Evolutionary conservation across 2,888 invertebrate genomes (phyloP), one percentile per base, ranked within the genome.

Genomic region (Cryptocheilus praepositus): DNA sequence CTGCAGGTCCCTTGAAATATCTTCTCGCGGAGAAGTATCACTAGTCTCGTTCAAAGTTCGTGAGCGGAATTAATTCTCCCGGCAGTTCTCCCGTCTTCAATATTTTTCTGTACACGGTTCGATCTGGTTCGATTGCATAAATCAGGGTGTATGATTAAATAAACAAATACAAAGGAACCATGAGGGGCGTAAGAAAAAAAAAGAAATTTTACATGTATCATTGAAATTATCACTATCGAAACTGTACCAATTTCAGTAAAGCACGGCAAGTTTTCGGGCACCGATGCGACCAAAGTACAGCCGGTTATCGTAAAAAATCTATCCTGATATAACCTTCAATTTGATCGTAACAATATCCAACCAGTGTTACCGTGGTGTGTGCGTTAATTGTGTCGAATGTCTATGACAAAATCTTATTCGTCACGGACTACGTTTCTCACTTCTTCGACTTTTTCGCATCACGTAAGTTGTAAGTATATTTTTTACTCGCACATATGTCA

Each of bases 171-270:
- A 63, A 56, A 64, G 63, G 60, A 64, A 62, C 45, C 53, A 78
- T 79, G 78, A 76, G 72, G 73, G 70, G 76, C 57, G 76, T 67
- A n/a, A 70, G 73, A 60, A 79, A 72, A 61, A 78, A 78, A 66
- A 76, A 73, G 73, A 64, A 75, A 78, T 22, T 49, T 22, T 53
- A 18, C 36, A 22, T 49, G 21, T 61, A 55, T 65, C 52, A 51
- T 67, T 15, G 22, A 56, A 51, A 65, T 62, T 57, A 56, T 22
- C 28, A 44, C 28, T 60, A 13, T 43, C 28, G 22, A 8, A 45
- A 52, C 57, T 45, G 36, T 51, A 28, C 1, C 7, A 21, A 43
- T 21, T 45, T 45, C 8, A 15, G 13, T 8, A 18, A 15, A 45
- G 54, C 25, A 19, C 53, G 52, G 22, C 44, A 18, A 36, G 54